These are phyloP conservation scores for Procapra przewalskii DNA, from an alignment of 2,113 vertebrate species.

Conservation along the genomic window DNA sequence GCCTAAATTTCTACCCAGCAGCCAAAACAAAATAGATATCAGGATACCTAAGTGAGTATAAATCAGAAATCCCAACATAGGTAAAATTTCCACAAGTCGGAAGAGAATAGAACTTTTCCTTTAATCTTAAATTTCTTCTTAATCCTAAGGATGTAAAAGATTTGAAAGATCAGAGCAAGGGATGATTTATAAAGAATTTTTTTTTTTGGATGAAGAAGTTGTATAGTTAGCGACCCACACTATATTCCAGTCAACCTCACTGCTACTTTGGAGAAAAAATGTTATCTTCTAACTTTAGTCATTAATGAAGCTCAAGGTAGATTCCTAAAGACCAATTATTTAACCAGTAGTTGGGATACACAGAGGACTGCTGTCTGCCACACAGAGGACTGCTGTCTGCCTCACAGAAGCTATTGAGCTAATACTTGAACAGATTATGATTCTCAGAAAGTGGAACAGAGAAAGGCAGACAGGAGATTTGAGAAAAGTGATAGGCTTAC, in stretches of 20 bases:
- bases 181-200: background rate
- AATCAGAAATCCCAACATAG: background rate
- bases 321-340: background rate
- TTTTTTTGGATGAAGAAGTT: background rate
- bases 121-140: background rate
- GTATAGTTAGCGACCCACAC: background rate
- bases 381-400: background rate
- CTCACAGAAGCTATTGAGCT: background rate
- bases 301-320: background rate
- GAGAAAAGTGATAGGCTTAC: background rate
- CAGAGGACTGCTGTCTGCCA: background rate
- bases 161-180: background rate
- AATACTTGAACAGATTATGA: background rate
- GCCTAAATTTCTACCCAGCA: background rate
- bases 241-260: background rate
- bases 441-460: background rate
- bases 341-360: background rate
- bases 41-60: background rate
- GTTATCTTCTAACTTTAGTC: background rate
- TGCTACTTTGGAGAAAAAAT: background rate
- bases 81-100: background rate
- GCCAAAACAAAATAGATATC: background rate
- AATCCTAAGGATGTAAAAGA: background rate
- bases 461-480: background rate
- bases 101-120: background rate